Percentiles rank a stretch among this genome's conserved stretches.
These are phyloP conservation scores for Capra hircus DNA, from an alignment of 2,113 vertebrate species.

Conservation along the genomic window DNA sequence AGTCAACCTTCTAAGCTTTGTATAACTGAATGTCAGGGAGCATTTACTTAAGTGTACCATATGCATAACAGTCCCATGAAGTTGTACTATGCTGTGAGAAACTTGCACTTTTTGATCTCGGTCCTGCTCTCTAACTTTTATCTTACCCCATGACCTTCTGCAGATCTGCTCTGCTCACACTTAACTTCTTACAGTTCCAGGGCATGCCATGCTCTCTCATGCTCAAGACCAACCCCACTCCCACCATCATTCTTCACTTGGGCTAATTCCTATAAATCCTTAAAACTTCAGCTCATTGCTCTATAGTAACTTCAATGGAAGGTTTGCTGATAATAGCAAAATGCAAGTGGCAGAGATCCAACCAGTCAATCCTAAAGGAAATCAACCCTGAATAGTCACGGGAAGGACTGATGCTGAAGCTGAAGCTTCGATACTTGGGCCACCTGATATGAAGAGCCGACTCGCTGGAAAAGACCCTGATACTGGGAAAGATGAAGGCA, in stretches of 20 bases:
- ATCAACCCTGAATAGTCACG: neutral
- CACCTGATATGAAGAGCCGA: neutral
- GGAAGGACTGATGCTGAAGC: neutral
- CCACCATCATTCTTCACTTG: neutral
- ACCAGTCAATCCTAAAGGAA: neutral
- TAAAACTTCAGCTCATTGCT: neutral
- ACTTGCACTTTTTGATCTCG: neutral
- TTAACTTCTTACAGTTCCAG: neutral
- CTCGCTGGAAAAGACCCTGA: neutral
- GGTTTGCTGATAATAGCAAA: neutral
- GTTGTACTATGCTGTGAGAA: neutral
- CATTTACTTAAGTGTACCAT: neutral
- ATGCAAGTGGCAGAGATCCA: neutral
- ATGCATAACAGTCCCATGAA: neutral
- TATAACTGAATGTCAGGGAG: neutral
- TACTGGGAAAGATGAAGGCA: neutral
- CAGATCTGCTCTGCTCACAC: neutral
- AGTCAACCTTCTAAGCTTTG: neutral
- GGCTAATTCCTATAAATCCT: neutral
- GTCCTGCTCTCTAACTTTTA: neutral
- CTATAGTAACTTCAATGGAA: neutral
- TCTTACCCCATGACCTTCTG: neutral
- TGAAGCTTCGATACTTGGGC: neutral
- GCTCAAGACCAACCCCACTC: neutral
- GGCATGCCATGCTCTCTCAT: neutral